Percentiles rank a stretch among this genome's conserved stretches.
phyloP scores from a whole-genome alignment of 2,888 invertebrate species.

The Bibio marci region DNA sequence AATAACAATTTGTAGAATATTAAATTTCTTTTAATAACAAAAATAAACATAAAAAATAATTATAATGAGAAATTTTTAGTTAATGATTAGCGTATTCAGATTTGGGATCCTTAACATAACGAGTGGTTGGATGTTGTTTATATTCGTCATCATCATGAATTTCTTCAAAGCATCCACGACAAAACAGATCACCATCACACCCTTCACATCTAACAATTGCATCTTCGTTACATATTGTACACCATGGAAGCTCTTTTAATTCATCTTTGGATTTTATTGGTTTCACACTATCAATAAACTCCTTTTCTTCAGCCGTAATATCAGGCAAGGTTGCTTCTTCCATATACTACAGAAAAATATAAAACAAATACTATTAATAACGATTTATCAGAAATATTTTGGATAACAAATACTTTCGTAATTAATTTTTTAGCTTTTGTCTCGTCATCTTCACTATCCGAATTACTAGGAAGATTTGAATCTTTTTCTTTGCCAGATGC shows the following conservation, averaged over 20 bases:
- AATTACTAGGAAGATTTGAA: too few species aligned
- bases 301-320: constrained; percentile 28
- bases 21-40: too few species aligned
- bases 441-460: constrained; percentile 25
- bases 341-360: constrained; percentile 24
- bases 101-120: too few species aligned
- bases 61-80: constrained; percentile 74
- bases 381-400: neutral
- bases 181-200: constrained; percentile 68
- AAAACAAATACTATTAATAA: neutral
- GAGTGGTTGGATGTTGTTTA: constrained; percentile 17
- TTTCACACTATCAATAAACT: constrained; percentile 18
- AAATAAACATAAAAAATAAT: too few species aligned
- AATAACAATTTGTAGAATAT: too few species aligned
- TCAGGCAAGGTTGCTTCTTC: constrained; percentile 34
- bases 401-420: constrained; percentile 15
- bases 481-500: neutral
- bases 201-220: constrained; percentile 55
- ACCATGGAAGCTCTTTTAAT: constrained; percentile 54
- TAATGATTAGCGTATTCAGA: constrained; percentile 9
- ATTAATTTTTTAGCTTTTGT: constrained; percentile 22
- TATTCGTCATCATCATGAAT: constrained; percentile 47
- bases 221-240: constrained; percentile 73
- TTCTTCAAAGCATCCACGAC: constrained; percentile 53
- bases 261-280: constrained; percentile 17